Conservation (phyloP, 92 coral and sea anemone species). For the Siderastrea radians region DNA sequence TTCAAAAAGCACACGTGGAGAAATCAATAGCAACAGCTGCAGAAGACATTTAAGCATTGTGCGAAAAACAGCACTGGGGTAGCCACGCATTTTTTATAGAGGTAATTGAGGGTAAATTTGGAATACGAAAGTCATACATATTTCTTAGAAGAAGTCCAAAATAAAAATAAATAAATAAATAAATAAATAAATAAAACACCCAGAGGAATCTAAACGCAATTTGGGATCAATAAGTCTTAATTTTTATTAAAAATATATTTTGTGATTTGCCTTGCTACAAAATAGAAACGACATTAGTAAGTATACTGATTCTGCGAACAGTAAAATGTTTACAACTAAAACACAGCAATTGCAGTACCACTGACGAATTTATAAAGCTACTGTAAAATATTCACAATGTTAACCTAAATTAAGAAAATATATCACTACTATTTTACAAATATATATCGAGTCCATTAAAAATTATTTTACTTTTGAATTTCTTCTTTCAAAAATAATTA, state of each 20-base stretch:
- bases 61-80: too few species aligned
- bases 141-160: too few species aligned
- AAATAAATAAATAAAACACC: too few species aligned
- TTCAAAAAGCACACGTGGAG: too few species aligned
- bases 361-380: neutral
- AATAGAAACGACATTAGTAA: neutral
- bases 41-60: too few species aligned
- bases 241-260: constrained; percentile 38
- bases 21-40: too few species aligned
- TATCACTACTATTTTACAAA: neutral
- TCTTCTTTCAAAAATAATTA: neutral
- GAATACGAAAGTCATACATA: too few species aligned
- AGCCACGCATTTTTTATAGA: too few species aligned
- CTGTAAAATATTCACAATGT: constrained; percentile 11
- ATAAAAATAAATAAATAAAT: too few species aligned
- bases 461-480: neutral
- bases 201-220: neutral
- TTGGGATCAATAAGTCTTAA: neutral
- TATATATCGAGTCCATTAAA: neutral
- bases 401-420: neutral
- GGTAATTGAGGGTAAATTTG: too few species aligned
- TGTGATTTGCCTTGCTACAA: constrained; percentile 14
- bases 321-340: neutral
- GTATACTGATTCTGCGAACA: neutral
- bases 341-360: too few species aligned